Conservation (phyloP, 2,113 vertebrate genomes). For the Zapus hudsonius region DNA sequence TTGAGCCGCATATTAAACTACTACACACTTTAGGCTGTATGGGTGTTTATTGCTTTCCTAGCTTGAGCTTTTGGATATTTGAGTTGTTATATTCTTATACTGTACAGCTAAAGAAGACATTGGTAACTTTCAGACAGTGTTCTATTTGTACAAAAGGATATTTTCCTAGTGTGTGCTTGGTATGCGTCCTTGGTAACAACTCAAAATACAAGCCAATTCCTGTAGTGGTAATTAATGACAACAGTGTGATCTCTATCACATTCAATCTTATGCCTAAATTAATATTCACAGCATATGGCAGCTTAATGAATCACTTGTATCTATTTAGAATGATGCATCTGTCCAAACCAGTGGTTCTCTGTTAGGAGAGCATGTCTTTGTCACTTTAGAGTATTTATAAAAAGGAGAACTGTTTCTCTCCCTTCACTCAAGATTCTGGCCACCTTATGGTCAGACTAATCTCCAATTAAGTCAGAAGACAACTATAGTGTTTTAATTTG, state of each 20-base stretch:
- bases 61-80: neutral
- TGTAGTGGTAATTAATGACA: slow-evolving; percentile 56
- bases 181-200: slow-evolving; percentile 35
- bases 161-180: neutral
- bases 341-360: slow-evolving; percentile 30
- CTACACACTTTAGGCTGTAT: neutral
- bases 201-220: slow-evolving; percentile 47
- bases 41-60: neutral
- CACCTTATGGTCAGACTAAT: neutral
- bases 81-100: neutral
- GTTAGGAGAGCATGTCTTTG: neutral
- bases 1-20: no score
- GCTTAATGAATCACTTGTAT: slow-evolving; percentile 57
- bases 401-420: neutral
- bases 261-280: slow-evolving; percentile 28
- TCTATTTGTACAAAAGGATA: slow-evolving; percentile 59
- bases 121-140: slow-evolving; percentile 37
- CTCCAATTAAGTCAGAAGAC: slow-evolving; percentile 1
- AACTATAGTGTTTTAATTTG: neutral
- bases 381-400: slow-evolving; percentile 10
- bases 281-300: slow-evolving; percentile 39
- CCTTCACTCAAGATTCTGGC: neutral
- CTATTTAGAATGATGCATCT: slow-evolving; percentile 47
- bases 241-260: slow-evolving; percentile 39
- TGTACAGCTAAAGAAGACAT: slow-evolving; percentile 18